Base-by-base conservation (phyloP, 2,888 invertebrate genomes). In the Sthenelais limicola region DNA sequence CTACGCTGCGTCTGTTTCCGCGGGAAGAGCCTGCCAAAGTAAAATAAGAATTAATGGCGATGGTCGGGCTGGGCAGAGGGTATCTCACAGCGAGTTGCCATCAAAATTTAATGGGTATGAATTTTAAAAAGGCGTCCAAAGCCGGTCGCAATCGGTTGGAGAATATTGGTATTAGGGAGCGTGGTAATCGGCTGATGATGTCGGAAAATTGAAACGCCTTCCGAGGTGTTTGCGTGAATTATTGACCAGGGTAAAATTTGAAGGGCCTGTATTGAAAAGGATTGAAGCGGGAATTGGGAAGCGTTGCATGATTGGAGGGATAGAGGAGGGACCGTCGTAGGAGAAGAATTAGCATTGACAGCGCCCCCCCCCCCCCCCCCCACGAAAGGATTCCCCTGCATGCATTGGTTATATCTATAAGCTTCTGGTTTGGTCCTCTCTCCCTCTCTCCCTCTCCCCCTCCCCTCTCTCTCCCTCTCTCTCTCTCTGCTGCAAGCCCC, bases 181-280 rank as follows among this genome's bases (percentile, higher is more conserved):
- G 30, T 33, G 21, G 62, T 35, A 38, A 38, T 62, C 62, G 35
- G 62, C 38, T 62, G 62, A 62, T 38, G 62, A 62, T 62, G 62
- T 62, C 62, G 62, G 62, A 62, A 38, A 62, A 62, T 62, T 62
- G 62, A 62, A 62, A 62, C 38, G 62, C 62, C 38, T 62, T 62
- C 38, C 26, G 62, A 62, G 62, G 62, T 62, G 62, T 62, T 62
- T 62, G 62, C 43, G 62, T 35, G 43, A 62, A 62, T 62, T 62
- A 62, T 62, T 62, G 62, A 62, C 62, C 62, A 38, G 62, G 43
- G 43, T 62, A 62, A 62, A 62, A 38, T 62, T 52, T 35, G 62
- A 62, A 35, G 7, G 38, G 35, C 21, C 62, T 62, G 62, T 62
- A 62, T 62, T 62, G 62, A 62, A 62, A 38, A 62, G 62, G 62